These are phyloP conservation scores for Myotis brandtii DNA, from an alignment of 2,113 vertebrate genomes.

Conservation along the genomic window DNA sequence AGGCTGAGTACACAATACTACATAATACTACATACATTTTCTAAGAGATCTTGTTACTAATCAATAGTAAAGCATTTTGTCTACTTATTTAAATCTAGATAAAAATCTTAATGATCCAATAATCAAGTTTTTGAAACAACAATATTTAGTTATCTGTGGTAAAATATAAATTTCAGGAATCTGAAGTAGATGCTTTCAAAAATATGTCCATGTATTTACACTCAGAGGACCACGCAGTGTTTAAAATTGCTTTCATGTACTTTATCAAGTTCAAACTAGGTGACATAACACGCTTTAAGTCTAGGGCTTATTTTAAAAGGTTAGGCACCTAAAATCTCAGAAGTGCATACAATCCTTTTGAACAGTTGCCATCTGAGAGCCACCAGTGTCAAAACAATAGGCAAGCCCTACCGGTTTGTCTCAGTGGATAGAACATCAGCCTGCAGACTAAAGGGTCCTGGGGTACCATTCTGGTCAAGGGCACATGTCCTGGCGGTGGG, in stretches of 20 bases:
- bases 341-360: not conserved
- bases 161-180: not conserved
- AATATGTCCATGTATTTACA: not conserved
- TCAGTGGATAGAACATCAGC: too few relatives aligned
- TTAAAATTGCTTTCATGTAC: not conserved
- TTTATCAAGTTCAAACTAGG: conserved; percentile 49
- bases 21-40: not conserved
- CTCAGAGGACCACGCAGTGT: not conserved
- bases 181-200: not conserved
- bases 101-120: conserved; percentile 4
- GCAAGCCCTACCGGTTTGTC: too few relatives aligned
- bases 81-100: not conserved
- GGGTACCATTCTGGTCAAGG: too few relatives aligned
- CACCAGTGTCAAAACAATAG: not conserved
- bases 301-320: conserved; percentile 32
- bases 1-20: not conserved
- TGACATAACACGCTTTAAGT: not conserved
- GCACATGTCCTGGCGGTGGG: too few relatives aligned
- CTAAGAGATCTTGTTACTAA: conserved; percentile 4
- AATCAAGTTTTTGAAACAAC: conserved; percentile 12
- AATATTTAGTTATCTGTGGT: not conserved
- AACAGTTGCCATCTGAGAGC: not conserved
- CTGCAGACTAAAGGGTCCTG: too few relatives aligned
- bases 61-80: not conserved
- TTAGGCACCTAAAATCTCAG: conserved; percentile 42